A percentile compares a stretch with the other conserved stretches of the same genome.
Conservation (phyloP, 2,888 invertebrate genomes). For the Orchestes rusci region DNA sequence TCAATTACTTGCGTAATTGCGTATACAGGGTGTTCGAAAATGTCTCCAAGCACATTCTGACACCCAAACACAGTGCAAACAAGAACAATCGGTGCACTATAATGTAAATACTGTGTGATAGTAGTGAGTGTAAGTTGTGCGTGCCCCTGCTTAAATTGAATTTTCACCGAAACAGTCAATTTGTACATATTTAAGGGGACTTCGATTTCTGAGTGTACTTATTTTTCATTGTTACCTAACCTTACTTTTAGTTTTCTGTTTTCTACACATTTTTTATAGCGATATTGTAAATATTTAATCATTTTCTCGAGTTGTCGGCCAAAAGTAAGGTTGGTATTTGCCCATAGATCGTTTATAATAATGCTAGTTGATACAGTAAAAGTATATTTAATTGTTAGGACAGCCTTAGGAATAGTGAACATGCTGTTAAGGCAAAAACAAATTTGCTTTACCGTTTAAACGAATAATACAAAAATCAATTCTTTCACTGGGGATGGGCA, state of each 20-base stretch:
- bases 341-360: conserved; percentile 20
- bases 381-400: conserved; percentile 43
- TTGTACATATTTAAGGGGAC: no score
- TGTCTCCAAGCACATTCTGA: no score
- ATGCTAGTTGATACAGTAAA: conserved; percentile 26
- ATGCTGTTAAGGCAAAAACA: conserved; percentile 45
- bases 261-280: neutral
- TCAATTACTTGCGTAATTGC: no score
- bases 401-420: conserved; percentile 39
- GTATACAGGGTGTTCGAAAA: no score
- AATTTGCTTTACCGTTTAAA: conserved; percentile 42
- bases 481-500: conserved; percentile 46
- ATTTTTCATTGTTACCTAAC: neutral
- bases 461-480: conserved; percentile 34
- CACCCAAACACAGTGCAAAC: no score
- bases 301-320: neutral
- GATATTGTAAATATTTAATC: neutral
- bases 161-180: no score
- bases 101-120: conserved; percentile 38
- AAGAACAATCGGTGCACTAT: no score
- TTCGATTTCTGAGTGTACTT: conserved; percentile 1
- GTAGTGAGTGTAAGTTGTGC: conserved; percentile 26
- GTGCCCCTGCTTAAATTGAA: no score
- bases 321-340: conserved; percentile 18
- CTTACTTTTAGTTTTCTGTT: neutral